Conservation (phyloP, 1,140 invertebrate genomes). For the Drosophila subobscura region DNA sequence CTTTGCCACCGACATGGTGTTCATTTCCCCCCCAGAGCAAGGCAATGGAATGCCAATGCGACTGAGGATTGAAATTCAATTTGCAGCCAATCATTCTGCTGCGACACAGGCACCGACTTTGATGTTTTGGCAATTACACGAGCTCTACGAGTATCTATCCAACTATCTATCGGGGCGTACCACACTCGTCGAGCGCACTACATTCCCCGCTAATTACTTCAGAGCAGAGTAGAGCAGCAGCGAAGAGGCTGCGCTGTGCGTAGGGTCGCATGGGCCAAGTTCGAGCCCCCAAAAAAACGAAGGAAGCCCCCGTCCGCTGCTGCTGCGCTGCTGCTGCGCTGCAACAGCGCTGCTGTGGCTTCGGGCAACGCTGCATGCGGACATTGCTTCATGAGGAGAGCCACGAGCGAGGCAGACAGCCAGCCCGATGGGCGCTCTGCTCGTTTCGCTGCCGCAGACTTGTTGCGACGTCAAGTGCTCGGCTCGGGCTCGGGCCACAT, state of each 20-base stretch:
- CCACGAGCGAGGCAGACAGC: slow-evolving; percentile 8
- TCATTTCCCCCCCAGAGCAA: slow-evolving; percentile 51
- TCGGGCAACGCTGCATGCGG: slow-evolving; percentile 4
- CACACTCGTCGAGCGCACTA: no score
- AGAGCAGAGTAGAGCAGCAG: no score
- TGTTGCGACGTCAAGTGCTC: no score
- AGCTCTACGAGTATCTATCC: not conserved
- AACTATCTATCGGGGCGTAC: no score
- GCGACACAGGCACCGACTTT: slow-evolving; percentile 25
- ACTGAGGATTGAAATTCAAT: slow-evolving; percentile 53
- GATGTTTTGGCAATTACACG: slow-evolving; percentile 15
- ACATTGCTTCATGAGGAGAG: slow-evolving; percentile 6
- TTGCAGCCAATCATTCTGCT: slow-evolving; percentile 30
- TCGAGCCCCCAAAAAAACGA: slow-evolving; percentile 46
- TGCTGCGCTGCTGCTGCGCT: slow-evolving; percentile 11
- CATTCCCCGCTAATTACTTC: no score
- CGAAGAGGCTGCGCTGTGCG: no score
- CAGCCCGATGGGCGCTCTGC: no score
- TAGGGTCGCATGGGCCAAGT: slow-evolving; percentile 21
- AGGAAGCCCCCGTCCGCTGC: slow-evolving; percentile 28
- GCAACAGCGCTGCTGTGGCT: slow-evolving; percentile 33
- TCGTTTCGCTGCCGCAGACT: no score
- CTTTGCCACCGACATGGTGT: slow-evolving; percentile 40
- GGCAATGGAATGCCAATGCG: slow-evolving; percentile 13
- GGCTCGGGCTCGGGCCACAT: no score